Conservation (phyloP, 2,888 invertebrate species). For the Cyaniris semiargus region DNA sequence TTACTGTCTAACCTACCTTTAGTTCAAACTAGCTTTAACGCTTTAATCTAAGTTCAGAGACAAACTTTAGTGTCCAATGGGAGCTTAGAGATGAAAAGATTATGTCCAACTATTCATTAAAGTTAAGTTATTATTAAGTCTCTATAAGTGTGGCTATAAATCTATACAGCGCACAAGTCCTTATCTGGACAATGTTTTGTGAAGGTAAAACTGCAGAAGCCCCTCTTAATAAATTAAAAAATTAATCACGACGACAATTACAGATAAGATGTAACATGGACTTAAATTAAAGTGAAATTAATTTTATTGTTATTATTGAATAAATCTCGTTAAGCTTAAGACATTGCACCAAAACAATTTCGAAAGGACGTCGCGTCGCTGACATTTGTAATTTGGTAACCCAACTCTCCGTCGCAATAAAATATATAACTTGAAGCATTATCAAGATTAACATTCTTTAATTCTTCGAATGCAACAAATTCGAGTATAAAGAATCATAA, state of each 20-base stretch:
- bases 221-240: background rate
- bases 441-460: slow-evolving; percentile 27
- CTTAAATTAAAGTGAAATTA: slow-evolving; percentile 5
- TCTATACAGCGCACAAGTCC: too few relatives aligned
- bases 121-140: too few relatives aligned
- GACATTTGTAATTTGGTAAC: slow-evolving; percentile 26
- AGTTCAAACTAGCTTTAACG: background rate
- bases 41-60: background rate
- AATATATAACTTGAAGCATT: slow-evolving; percentile 28
- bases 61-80: background rate
- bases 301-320: slow-evolving; percentile 12
- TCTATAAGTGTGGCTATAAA: too few relatives aligned
- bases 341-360: slow-evolving; percentile 20
- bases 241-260: background rate
- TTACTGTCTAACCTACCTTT: background rate
- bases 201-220: background rate
- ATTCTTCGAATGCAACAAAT: slow-evolving; percentile 19
- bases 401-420: slow-evolving; percentile 20
- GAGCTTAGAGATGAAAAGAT: too few relatives aligned
- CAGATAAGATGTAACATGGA: background rate
- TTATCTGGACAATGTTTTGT: too few relatives aligned
- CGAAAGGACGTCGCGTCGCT: background rate
- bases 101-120: too few relatives aligned
- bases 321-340: background rate
- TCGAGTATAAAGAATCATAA: slow-evolving; percentile 13